Base-by-base conservation (phyloP, 2,888 invertebrate species). In the Oxytorus armatus region DNA sequence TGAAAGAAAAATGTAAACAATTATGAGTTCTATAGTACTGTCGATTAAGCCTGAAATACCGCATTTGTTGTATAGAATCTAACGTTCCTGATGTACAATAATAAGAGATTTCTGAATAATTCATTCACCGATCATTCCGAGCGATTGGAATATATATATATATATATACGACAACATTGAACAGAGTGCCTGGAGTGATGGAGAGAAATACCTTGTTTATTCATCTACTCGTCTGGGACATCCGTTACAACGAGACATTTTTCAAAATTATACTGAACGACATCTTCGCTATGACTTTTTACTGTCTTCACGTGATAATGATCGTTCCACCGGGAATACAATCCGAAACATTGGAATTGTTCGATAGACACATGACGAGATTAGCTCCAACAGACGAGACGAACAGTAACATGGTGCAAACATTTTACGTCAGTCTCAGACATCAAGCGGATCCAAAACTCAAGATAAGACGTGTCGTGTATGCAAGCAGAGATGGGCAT, bases 201-300 rank as follows among this genome's bases (percentile, higher is more conserved):
- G 87, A 93, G 18, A 90, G 93, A 10, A 95, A 95, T 86, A 93
- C 94, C 0, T 86, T 94, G 49, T 95, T 95, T 91, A 88, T 95
- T 49, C 94, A 95, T 86, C 88, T 94, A 78, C 86, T 94, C 10
- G 93, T 94, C 59, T 95, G 93, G 93, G 92, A 94, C 78, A 89
- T 91, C 1, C 87, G 89, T 0, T 93, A 93, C 84, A 88, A 86
- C 3, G 83, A 86, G 23, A 57, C 83, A 0, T 93, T 93, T 83
- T 84, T 93, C 42, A 84, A 86, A 63, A 89, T 90, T 1, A 85
- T 93, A 1, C 77, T 93, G 18, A 87, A 89, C 70, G 90, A 93
- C 0, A 84, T 95, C 49, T 95, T 94, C 87, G 92, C 93, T 91
- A 92, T 92, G 65, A 93, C 93, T 81, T 88, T 92, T 0, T 92